A percentile compares a stretch with the other conserved stretches of the same genome.
phyloP scores from a whole-genome alignment of 2,888 invertebrate genomes.

The Caenorhabditis sp. region DNA sequence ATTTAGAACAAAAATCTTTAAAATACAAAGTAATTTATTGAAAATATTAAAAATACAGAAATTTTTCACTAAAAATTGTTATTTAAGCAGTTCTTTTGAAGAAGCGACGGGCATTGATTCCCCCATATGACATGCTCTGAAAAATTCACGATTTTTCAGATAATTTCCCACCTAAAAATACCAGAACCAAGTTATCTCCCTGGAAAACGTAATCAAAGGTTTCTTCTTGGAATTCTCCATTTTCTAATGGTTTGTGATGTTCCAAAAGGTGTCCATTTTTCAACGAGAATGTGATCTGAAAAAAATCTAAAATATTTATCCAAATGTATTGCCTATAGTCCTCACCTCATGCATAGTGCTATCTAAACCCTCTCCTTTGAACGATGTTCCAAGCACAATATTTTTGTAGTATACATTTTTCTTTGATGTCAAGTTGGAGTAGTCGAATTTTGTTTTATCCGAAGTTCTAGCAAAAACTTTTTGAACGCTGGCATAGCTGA shows the following conservation, averaged over 20 bases:
- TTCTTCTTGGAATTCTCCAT: slow-evolving; percentile 62
- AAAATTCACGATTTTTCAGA: background rate
- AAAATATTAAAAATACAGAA: no score
- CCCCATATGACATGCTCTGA: slow-evolving; percentile 64
- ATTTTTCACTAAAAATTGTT: no score
- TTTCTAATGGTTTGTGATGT: slow-evolving; percentile 56
- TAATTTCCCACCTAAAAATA: background rate
- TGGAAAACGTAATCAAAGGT: slow-evolving; percentile 66
- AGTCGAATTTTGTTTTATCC: slow-evolving; percentile 42
- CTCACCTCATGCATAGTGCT: slow-evolving; percentile 62
- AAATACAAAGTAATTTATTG: no score
- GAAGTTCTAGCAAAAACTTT: slow-evolving; percentile 52
- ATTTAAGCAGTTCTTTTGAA: slow-evolving; percentile 50
- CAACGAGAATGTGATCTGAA: slow-evolving; percentile 58
- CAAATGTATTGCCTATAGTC: background rate
- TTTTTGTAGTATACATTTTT: slow-evolving; percentile 66
- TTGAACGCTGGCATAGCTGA: slow-evolving; percentile 59
- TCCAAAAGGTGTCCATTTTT: slow-evolving; percentile 51
- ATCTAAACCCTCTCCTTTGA: slow-evolving; percentile 67
- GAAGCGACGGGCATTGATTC: slow-evolving; percentile 62
- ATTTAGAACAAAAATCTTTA: no score
- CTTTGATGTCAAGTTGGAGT: slow-evolving; percentile 64
- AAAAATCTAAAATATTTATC: slow-evolving; percentile 3
- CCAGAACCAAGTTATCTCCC: slow-evolving; percentile 27
- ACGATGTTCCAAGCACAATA: slow-evolving; percentile 59